Evolutionary conservation across 2,113 vertebrate species (phyloP).

Genomic region (Phalacrocorax brasilianus): DNA sequence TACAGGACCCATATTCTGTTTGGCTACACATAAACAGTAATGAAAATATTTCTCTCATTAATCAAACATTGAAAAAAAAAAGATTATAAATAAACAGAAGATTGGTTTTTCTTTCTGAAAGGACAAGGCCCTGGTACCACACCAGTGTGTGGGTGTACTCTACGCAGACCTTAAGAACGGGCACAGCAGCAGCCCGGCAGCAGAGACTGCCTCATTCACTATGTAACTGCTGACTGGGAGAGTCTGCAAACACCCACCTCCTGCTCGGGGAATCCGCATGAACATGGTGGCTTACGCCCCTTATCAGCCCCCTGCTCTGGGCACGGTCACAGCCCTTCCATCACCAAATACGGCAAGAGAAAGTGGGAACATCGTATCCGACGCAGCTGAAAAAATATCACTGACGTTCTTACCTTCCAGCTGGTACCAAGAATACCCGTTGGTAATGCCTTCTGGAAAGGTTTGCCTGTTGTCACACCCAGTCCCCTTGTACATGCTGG

Average conservation of each 20-base stretch:
- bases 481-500: slow-evolving; percentile 76
- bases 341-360: background rate
- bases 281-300: background rate
- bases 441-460: slow-evolving; percentile 86
- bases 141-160: background rate
- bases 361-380: background rate
- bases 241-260: background rate
- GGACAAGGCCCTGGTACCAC: background rate
- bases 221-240: background rate
- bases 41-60: background rate
- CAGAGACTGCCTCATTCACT: background rate
- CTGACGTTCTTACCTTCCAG: slow-evolving; percentile 78
- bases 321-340: background rate
- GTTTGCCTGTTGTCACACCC: slow-evolving; percentile 64
- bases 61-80: background rate
- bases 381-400: background rate
- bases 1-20: background rate
- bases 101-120: background rate
- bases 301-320: background rate
- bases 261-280: background rate
- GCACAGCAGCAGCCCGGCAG: background rate
- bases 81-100: background rate
- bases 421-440: slow-evolving; percentile 89
- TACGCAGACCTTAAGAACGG: background rate
- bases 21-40: background rate